phyloP scores from a whole-genome alignment of 2,113 vertebrate genomes.

The Ciconia maguari region DNA sequence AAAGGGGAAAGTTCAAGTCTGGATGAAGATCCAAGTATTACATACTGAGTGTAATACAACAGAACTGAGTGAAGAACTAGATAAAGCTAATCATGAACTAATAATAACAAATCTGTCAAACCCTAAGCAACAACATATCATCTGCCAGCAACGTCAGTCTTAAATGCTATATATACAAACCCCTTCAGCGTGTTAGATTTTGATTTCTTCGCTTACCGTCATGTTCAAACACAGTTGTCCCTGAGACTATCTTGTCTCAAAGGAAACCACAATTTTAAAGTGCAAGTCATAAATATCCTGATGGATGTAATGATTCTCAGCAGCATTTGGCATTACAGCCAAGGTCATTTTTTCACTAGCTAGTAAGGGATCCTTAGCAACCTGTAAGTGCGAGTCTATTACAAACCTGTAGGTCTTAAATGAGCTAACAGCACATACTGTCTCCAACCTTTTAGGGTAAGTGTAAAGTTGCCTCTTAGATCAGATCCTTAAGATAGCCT shows the following conservation, averaged over 20 bases:
- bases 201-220: not conserved
- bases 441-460: constrained; percentile 50
- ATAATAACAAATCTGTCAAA: not conserved
- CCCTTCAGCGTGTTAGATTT: not conserved
- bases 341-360: constrained; percentile 27
- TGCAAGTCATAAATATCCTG: not conserved
- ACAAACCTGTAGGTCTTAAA: constrained; percentile 44
- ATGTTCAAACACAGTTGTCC: not conserved
- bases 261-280: not conserved
- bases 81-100: not conserved
- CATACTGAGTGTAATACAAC: not conserved
- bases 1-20: not conserved
- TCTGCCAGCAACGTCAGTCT: not conserved
- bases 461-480: constrained; percentile 56
- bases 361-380: not conserved
- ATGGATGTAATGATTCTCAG: not conserved
- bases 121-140: not conserved
- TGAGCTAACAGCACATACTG: constrained; percentile 19
- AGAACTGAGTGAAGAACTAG: not conserved
- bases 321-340: not conserved
- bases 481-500: constrained; percentile 64
- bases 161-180: not conserved
- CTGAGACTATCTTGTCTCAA: not conserved
- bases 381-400: not conserved
- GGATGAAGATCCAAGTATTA: not conserved